Evolutionary conservation across 2,888 invertebrate species (phyloP).

Genomic region (Geophilus truncorum): DNA sequence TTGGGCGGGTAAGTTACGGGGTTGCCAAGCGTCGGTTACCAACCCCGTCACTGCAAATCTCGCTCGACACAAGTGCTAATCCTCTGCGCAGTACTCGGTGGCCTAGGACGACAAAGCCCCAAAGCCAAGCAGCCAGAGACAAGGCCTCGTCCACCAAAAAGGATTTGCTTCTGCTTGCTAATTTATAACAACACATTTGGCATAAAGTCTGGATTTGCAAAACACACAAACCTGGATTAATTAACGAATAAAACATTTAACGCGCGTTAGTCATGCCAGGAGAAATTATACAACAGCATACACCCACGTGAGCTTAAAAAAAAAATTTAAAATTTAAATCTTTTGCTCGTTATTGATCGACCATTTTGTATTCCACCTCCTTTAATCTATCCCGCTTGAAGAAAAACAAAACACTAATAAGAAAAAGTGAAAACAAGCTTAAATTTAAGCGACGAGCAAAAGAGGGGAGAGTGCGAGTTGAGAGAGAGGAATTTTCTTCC

Average conservation of each 20-base stretch:
- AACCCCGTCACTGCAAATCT: slow-evolving; percentile 24
- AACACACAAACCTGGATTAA: neutral
- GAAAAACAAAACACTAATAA: slow-evolving; percentile 25
- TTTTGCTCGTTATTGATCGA: neutral
- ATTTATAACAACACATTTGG: slow-evolving; percentile 25
- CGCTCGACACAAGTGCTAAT: slow-evolving; percentile 13
- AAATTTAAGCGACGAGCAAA: slow-evolving; percentile 19
- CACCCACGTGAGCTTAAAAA: no score
- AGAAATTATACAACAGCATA: no score
- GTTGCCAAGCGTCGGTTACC: slow-evolving; percentile 25
- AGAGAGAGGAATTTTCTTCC: slow-evolving; percentile 13
- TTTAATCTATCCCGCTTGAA: neutral
- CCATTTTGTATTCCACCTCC: neutral
- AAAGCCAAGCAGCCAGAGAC: slow-evolving; percentile 24
- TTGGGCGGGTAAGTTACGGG: slow-evolving; percentile 21
- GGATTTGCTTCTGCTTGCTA: slow-evolving; percentile 21
- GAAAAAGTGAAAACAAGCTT: slow-evolving; percentile 27
- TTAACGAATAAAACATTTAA: neutral
- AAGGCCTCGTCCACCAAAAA: slow-evolving; percentile 9
- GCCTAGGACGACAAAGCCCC: slow-evolving; percentile 25
- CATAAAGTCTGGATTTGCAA: slow-evolving; percentile 12
- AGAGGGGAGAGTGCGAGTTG: no score
- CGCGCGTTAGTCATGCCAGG: neutral
- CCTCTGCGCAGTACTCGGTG: slow-evolving; percentile 3
- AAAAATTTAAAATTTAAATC: neutral